Percentiles rank a stretch among this genome's conserved stretches.
phyloP scores from a whole-genome alignment of 2,113 vertebrate genomes.

The Phrynosoma blainvillii region DNA sequence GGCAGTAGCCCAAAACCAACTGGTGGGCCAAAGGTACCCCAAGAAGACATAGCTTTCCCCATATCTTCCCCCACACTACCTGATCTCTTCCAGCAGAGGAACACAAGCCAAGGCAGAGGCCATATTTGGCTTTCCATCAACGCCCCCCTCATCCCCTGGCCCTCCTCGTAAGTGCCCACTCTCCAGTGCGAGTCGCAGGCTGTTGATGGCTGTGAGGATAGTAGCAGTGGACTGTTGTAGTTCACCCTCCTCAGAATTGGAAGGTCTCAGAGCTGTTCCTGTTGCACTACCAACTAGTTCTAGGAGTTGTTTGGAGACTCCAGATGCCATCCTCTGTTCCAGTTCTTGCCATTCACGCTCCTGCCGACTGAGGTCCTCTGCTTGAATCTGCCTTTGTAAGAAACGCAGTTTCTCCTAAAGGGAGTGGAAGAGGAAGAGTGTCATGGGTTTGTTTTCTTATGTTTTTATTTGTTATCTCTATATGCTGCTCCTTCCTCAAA shows the following conservation, averaged over 20 bases:
- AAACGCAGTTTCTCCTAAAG: slow-evolving; percentile 67
- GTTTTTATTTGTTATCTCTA: not conserved
- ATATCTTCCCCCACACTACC: not conserved
- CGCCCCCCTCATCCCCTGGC: not conserved
- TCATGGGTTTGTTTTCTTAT: not conserved
- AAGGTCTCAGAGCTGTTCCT: not conserved
- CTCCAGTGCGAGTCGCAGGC: not conserved
- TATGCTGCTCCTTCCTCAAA: not conserved
- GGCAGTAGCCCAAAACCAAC: not conserved
- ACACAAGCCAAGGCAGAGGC: not conserved
- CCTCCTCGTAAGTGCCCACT: not conserved
- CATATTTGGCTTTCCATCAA: not conserved
- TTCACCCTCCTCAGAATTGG: not conserved
- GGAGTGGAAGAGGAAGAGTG: not conserved
- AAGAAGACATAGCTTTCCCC: not conserved
- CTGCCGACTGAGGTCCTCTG: slow-evolving; percentile 54
- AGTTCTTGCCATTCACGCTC: slow-evolving; percentile 28
- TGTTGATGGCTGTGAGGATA: slow-evolving; percentile 11
- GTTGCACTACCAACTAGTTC: not conserved
- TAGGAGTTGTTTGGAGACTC: slow-evolving; percentile 38
- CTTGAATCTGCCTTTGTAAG: slow-evolving; percentile 66
- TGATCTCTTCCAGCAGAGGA: not conserved
- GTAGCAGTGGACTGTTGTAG: not conserved
- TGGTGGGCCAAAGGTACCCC: not conserved
- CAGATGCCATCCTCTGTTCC: slow-evolving; percentile 52